Evolutionary conservation across 2,113 vertebrate genomes (phyloP), one percentile per base, ranked within the genome.

Genomic region (Cebidichthys violaceus): DNA sequence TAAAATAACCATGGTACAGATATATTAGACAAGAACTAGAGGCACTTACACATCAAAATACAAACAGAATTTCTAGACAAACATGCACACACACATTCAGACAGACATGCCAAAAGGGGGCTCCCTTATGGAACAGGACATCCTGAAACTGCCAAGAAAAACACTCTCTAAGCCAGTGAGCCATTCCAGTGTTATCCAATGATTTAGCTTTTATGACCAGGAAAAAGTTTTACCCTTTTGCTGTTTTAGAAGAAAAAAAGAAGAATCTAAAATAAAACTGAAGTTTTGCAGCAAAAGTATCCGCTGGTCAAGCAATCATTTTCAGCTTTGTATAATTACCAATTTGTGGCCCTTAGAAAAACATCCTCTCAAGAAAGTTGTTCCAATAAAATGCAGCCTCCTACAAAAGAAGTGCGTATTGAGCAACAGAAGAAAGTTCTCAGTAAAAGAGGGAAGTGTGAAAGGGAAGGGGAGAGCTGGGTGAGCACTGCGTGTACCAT

Each of bases 71-170:
- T 82, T 84, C 75, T 78, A 86, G 67, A 88, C 84, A 86, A 84
- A 90, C 55, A 84, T 50, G 70, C 85, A 37, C 76, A n/a, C 72
- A 77, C 83, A 81, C 52, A 77, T 35, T 54, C 79, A 85, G 62
- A 85, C 68, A 75, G 62, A 67, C 77, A 77, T 75, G 79, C 90
- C 89, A 88, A 93, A 91, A 88, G 84, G 87, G 90, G 90, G 81
- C 89, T 92, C 92, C 90, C 91, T 93, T 90, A 89, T 91, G 90
- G 93, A 91, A 94, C 93, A 92, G 91, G 93, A 93, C 88, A 90
- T 94, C 82, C 87, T 90, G 89, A 91, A 92, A 87, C 84, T 75
- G 90, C 86, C 92, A 91, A 94, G 86, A 90, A 95, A 92, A 94
- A 92, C 83, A 91, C 83, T 89, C 75, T 82, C 66, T 33, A 74